Evolutionary conservation across 1,140 invertebrate species (phyloP).

Genomic region (Melanaphis sacchari): DNA sequence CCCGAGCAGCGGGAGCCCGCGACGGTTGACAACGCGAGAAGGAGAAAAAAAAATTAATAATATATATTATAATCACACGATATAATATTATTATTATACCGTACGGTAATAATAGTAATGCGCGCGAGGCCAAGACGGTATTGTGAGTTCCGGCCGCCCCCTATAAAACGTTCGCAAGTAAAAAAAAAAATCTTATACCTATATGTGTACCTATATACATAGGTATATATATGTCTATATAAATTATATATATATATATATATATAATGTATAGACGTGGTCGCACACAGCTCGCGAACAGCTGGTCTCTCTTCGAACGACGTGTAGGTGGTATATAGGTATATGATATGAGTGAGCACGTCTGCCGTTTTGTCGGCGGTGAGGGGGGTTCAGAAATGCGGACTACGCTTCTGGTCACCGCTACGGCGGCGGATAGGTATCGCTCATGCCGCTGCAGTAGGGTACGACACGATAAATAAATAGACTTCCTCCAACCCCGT

Average conservation of each 20-base stretch:
- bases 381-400: conserved; percentile 26
- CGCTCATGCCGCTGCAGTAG: too few relatives aligned
- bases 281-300: not conserved
- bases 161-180: not conserved
- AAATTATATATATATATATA: conserved; percentile 17
- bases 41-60: not conserved
- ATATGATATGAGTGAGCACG: not conserved
- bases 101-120: not conserved
- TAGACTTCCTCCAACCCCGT: too few relatives aligned
- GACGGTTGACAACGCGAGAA: not conserved
- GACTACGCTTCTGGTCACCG: conserved; percentile 54
- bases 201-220: not conserved
- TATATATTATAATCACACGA: not conserved
- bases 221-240: too few relatives aligned
- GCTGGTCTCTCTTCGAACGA: not conserved
- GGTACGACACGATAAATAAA: too few relatives aligned
- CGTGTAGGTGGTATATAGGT: not conserved
- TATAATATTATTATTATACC: not conserved
- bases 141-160: conserved; percentile 12
- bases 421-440: not conserved
- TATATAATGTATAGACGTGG: not conserved
- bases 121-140: conserved; percentile 28
- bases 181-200: conserved; percentile 1
- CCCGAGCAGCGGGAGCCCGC: not conserved
- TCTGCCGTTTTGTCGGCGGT: not conserved